A percentile compares a stretch with the other conserved stretches of the same genome.
Evolutionary conservation across 2,797 vertebrate genomes (phyloP).

Genomic region (Serranus cabrilla): DNA sequence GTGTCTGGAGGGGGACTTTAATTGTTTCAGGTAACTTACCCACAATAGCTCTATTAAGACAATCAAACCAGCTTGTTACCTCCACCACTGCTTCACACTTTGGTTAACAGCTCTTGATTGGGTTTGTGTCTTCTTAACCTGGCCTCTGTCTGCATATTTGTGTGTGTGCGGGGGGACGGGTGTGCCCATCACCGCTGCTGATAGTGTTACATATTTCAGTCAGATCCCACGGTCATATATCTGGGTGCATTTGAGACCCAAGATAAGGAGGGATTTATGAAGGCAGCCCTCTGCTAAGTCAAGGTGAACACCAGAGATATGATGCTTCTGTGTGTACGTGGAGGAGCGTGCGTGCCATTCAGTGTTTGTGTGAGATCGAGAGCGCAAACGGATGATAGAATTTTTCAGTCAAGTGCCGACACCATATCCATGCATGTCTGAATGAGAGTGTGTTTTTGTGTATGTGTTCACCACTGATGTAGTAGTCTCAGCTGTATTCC

Average conservation of each 20-base stretch:
- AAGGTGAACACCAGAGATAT: conserved; percentile 82
- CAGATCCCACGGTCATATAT: conserved; percentile 71
- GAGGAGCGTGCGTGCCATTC: background rate
- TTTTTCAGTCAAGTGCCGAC: conserved; percentile 5
- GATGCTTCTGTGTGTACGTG: conserved; percentile 31
- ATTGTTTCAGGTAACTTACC: background rate
- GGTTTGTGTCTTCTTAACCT: background rate
- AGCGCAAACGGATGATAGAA: conserved; percentile 12
- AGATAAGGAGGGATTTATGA: conserved; percentile 85
- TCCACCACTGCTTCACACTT: background rate
- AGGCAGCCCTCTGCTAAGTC: conserved; percentile 70
- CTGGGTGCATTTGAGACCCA: conserved; percentile 70
- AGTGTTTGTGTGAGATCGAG: conserved; percentile 35
- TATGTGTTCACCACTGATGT: background rate
- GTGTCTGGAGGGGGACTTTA: too few relatives aligned
- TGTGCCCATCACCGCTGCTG: conserved; percentile 48
- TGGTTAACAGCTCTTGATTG: background rate
- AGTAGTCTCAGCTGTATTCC: conserved; percentile 8
- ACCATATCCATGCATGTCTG: conserved; percentile 11
- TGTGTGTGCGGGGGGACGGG: conserved; percentile 4
- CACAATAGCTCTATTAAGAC: conserved; percentile 4
- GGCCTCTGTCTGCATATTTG: conserved; percentile 8
- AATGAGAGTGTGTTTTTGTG: background rate
- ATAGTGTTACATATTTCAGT: conserved; percentile 73
- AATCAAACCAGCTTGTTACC: background rate